Evolutionary conservation across 1,140 invertebrate genomes (phyloP).

Genomic region (Drosophila dunni): DNA sequence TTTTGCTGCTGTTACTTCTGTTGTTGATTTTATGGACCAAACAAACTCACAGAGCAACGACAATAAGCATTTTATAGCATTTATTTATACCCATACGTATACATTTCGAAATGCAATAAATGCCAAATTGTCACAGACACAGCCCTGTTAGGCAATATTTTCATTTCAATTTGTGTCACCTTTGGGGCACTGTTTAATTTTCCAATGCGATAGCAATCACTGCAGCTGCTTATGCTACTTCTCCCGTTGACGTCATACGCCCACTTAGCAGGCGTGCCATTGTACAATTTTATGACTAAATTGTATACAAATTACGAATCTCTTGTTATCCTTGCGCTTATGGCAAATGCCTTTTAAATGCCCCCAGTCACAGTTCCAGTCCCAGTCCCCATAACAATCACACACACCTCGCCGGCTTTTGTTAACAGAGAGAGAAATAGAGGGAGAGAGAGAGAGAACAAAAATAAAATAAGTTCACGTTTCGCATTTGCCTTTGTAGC

Average conservation of each 20-base stretch:
- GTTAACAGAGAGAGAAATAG: not conserved
- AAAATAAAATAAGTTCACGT: conserved; percentile 63
- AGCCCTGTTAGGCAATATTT: conserved; percentile 38
- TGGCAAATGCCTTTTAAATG: conserved; percentile 19
- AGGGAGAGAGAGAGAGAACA: no score
- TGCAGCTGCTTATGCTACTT: conserved; percentile 22
- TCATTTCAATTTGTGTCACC: conserved; percentile 52
- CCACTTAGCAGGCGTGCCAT: conserved; percentile 12
- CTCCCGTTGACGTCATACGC: conserved; percentile 38
- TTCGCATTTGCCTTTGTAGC: conserved; percentile 53
- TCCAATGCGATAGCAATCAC: conserved; percentile 29
- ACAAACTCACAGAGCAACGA: conserved; percentile 29
- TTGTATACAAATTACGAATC: conserved; percentile 41
- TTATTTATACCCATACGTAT: conserved; percentile 23
- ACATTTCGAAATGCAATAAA: conserved; percentile 55
- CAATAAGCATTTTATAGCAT: conserved; percentile 36
- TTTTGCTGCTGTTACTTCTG: conserved; percentile 9
- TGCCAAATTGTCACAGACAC: conserved; percentile 32
- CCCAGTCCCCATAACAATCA: not conserved
- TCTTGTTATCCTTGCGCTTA: conserved; percentile 35
- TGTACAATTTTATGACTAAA: conserved; percentile 15
- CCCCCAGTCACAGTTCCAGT: conserved; percentile 15
- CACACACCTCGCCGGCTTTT: conserved; percentile 39
- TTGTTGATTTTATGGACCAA: conserved; percentile 40
- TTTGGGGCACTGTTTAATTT: conserved; percentile 42